Evolutionary conservation across 2,888 invertebrate species (phyloP), one percentile per base, ranked within the genome.

Genomic region (Troglohyphantes excavatus): DNA sequence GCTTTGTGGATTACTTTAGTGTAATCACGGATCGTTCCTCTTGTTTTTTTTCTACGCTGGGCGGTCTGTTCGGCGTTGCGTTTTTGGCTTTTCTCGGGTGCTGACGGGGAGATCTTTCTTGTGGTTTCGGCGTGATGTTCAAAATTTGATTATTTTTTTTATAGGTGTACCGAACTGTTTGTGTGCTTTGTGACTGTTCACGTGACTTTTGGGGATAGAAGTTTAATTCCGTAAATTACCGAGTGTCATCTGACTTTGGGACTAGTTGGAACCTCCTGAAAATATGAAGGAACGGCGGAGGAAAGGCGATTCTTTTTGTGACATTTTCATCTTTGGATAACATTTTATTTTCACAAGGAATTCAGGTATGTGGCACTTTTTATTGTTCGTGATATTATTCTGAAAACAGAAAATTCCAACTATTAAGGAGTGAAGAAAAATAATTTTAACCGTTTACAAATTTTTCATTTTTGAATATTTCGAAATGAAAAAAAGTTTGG

Each of bases 281-380:
- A 73, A 53, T 11, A 26, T 67, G 26, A 73, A 27, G 26, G 27
- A 73, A 39, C 7, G 39, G n/a, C 27, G 11, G 17, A 7, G 19
- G n/a, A 61, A 59, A 75, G 29, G 75, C 11, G 11, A 61, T 59
- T 26, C 21, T 61, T 61, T 26, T 75, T 53, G 26, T 19, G 59
- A 75, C 19, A 75, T 27, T 75, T 75, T 75, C 29, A 75, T 43
- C 75, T 61, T 19, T 83, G 83, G 83, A 83, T 83, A 73, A 83
- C 46, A 53, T n/a, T 65, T 39, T n/a, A n/a, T n/a, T 65, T 73
- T 23, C 43, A 6, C 46, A 26, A 65, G 17, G 27, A 13, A 27
- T 73, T 39, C 6, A 46, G 73, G 73, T 73, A 75, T 19, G 83
- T 73, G 19, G 13, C 17, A 72, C 2, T 53, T 21, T 68, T 29